Evolutionary conservation across 2,888 invertebrate species (phyloP).

Genomic region (Aproaerema taeniolella): DNA sequence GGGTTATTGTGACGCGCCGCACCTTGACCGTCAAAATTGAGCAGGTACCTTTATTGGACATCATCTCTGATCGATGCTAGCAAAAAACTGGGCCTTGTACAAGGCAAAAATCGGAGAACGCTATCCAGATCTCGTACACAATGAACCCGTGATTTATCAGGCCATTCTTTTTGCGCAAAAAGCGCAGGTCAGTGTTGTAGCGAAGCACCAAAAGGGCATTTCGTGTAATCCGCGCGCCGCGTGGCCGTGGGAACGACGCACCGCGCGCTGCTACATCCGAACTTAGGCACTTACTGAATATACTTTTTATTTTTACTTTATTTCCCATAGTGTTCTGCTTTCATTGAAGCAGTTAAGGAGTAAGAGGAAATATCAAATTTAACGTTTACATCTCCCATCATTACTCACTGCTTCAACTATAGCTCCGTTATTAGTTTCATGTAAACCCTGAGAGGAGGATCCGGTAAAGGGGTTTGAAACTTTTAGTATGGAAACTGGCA

Average conservation of each 20-base stretch:
- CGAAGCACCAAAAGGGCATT: constrained; percentile 74
- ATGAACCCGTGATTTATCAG: constrained; percentile 70
- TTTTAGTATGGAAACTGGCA: no score
- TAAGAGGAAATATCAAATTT: constrained; percentile 5
- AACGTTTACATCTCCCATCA: no score
- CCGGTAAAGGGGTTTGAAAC: no score
- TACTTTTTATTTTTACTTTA: constrained; percentile 9
- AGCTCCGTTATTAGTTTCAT: no score
- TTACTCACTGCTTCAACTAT: no score
- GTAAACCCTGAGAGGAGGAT: no score
- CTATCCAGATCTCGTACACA: constrained; percentile 56
- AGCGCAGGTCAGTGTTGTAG: constrained; percentile 66
- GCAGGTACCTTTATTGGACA: constrained; percentile 67
- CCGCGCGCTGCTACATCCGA: constrained; percentile 12
- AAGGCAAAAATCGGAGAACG: constrained; percentile 55
- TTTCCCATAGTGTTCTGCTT: constrained; percentile 9
- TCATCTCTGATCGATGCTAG: constrained; percentile 50
- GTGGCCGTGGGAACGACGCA: constrained; percentile 60
- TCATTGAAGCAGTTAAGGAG: constrained; percentile 1
- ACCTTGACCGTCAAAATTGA: constrained; percentile 69
- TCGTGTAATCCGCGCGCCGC: constrained; percentile 59
- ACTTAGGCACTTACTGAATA: constrained; percentile 5
- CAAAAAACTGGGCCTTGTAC: constrained; percentile 53
- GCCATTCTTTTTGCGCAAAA: constrained; percentile 69
- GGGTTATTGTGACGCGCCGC: constrained; percentile 66